phyloP scores from a whole-genome alignment of 2,888 invertebrate species.

The Drosophila neotestacea region DNA sequence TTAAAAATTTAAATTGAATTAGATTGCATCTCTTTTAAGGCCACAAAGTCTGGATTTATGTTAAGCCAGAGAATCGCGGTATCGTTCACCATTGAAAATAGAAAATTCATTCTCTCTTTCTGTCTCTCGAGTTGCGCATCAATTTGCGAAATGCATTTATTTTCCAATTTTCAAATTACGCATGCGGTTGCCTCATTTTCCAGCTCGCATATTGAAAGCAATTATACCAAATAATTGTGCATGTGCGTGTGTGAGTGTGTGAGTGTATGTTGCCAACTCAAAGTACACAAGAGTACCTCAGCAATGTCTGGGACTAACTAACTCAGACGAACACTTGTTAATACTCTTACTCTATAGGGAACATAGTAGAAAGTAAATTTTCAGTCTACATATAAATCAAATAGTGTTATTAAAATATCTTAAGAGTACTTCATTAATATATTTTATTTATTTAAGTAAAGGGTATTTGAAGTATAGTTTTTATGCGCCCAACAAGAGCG shows the following conservation, averaged over 20 bases:
- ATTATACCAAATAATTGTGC: constrained; percentile 70
- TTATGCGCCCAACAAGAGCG: constrained; percentile 19
- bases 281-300: not conserved
- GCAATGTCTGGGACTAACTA: not conserved
- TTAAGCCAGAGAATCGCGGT: constrained; percentile 8
- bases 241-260: constrained; percentile 13
- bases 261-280: constrained; percentile 8
- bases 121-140: constrained; percentile 5
- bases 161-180: constrained; percentile 70
- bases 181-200: constrained; percentile 55
- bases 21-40: constrained; percentile 1
- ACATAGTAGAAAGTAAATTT: not conserved
- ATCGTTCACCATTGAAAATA: constrained; percentile 8
- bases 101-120: not conserved
- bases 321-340: not conserved
- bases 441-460: not conserved
- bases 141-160: constrained; percentile 53
- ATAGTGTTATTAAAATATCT: too few species aligned
- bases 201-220: constrained; percentile 55
- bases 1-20: constrained; percentile 23
- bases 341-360: constrained; percentile 1
- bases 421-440: too few species aligned
- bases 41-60: constrained; percentile 1
- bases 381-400: not conserved
- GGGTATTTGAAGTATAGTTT: not conserved